Evolutionary conservation across 2,113 vertebrate species (phyloP).

Genomic region (Hassar affinis): DNA sequence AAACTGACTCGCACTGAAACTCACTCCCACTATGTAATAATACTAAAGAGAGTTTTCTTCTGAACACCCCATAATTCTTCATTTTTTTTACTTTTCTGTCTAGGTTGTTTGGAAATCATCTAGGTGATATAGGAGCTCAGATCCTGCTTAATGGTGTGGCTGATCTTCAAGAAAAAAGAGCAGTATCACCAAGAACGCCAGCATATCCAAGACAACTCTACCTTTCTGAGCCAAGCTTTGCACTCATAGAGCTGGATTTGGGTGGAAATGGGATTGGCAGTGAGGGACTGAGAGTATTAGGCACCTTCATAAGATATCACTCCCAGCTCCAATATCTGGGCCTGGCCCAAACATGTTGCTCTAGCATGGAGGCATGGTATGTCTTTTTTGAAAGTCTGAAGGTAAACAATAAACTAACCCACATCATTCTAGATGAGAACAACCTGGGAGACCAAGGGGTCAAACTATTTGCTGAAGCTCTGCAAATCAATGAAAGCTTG

Average conservation of each 20-base stretch:
- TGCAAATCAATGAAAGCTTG: slow-evolving; percentile 65
- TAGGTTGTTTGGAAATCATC: slow-evolving; percentile 78
- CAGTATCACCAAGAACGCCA: slow-evolving; percentile 20
- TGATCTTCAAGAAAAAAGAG: slow-evolving; percentile 67
- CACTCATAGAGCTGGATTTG: slow-evolving; percentile 72
- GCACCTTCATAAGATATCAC: slow-evolving; percentile 69
- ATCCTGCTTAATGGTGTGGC: slow-evolving; percentile 71
- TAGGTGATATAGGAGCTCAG: slow-evolving; percentile 71
- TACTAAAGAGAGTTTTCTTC: neutral
- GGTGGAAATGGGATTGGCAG: slow-evolving; percentile 73
- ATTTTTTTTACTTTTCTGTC: slow-evolving; percentile 26
- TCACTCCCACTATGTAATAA: neutral
- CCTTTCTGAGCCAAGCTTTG: slow-evolving; percentile 55
- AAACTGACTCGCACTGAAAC: neutral
- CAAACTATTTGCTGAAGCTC: slow-evolving; percentile 67
- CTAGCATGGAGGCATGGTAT: slow-evolving; percentile 68
- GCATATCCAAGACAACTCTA: slow-evolving; percentile 21
- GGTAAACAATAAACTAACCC: slow-evolving; percentile 62
- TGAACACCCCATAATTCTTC: neutral
- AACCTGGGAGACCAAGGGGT: slow-evolving; percentile 71
- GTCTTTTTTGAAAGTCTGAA: slow-evolving; percentile 73
- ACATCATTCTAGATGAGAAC: slow-evolving; percentile 76
- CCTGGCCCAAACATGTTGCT: slow-evolving; percentile 67
- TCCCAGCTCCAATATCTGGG: slow-evolving; percentile 73
- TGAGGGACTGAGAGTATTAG: slow-evolving; percentile 68